A percentile compares a stretch with the other conserved stretches of the same genome.
These are phyloP conservation scores for Meloidogyne floridensis DNA, from an alignment of 1,140 invertebrate genomes.

Conservation along the genomic window DNA sequence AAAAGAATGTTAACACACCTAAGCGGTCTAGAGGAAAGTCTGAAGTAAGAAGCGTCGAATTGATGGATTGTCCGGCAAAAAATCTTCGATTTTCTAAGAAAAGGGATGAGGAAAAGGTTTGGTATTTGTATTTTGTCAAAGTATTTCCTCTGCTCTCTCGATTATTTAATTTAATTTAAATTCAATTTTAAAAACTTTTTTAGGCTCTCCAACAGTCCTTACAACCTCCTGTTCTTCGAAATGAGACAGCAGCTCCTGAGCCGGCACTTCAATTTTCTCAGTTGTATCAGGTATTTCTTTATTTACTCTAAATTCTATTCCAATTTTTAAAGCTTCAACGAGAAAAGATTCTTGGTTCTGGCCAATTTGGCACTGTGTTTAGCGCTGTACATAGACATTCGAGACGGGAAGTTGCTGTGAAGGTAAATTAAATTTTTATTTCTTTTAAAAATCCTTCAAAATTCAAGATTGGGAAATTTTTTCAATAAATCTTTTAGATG, in stretches of 20 bases:
- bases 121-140: too few relatives aligned
- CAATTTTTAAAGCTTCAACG: conserved; percentile 83
- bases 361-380: conserved; percentile 97
- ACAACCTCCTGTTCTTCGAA: conserved; percentile 57
- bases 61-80: background rate
- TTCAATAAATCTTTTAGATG: too few relatives aligned
- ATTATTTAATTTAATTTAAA: background rate
- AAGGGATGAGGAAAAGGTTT: background rate
- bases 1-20: background rate
- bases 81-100: conserved; percentile 10
- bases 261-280: conserved; percentile 63
- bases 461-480: too few relatives aligned
- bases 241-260: conserved; percentile 56
- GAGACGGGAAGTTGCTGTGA: conserved; percentile 83
- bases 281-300: conserved; percentile 54
- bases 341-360: conserved; percentile 93
- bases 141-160: background rate
- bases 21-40: background rate
- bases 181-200: conserved; percentile 28
- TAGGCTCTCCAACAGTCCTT: conserved; percentile 54
- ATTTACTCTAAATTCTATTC: conserved; percentile 34
- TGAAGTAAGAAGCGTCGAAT: background rate
- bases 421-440: conserved; percentile 71
- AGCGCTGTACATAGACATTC: conserved; percentile 74
- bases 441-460: too few relatives aligned